Evolutionary conservation across 2,888 invertebrate species (phyloP).

Genomic region (Corythucha ciliata): DNA sequence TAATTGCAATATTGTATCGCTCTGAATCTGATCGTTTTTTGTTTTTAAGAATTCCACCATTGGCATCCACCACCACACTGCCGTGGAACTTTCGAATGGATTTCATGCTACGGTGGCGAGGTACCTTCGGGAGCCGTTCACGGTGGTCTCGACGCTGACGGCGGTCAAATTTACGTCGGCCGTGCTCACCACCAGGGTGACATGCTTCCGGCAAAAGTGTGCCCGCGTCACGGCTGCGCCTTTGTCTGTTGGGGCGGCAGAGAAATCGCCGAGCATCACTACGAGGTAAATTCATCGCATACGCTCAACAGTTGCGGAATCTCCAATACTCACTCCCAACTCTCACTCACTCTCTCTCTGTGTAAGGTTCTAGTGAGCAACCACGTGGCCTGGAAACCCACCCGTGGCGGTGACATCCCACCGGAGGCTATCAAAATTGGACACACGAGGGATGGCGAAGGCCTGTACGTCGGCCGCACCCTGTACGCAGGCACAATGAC

Average conservation of each 20-base stretch:
- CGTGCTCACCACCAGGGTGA: slow-evolving; percentile 43
- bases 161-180: slow-evolving; percentile 63
- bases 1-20: no score
- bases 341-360: no score
- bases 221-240: slow-evolving; percentile 35
- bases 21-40: no score
- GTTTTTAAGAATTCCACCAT: no score
- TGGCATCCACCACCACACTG: slow-evolving; percentile 31
- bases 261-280: slow-evolving; percentile 36
- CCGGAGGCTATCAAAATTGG: slow-evolving; percentile 57
- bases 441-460: slow-evolving; percentile 54
- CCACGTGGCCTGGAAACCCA: slow-evolving; percentile 57
- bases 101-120: slow-evolving; percentile 39
- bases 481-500: slow-evolving; percentile 57
- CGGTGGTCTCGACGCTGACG: slow-evolving; percentile 61
- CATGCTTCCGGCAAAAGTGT: slow-evolving; percentile 39
- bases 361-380: slow-evolving; percentile 51
- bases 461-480: slow-evolving; percentile 58
- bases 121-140: slow-evolving; percentile 48
- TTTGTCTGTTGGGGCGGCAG: slow-evolving; percentile 36
- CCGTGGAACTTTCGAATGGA: slow-evolving; percentile 28
- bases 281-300: slow-evolving; percentile 38
- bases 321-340: no score
- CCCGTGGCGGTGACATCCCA: slow-evolving; percentile 53
- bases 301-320: no score